phyloP scores from a whole-genome alignment of 2,113 vertebrate genomes.

The Castor canadensis region DNA sequence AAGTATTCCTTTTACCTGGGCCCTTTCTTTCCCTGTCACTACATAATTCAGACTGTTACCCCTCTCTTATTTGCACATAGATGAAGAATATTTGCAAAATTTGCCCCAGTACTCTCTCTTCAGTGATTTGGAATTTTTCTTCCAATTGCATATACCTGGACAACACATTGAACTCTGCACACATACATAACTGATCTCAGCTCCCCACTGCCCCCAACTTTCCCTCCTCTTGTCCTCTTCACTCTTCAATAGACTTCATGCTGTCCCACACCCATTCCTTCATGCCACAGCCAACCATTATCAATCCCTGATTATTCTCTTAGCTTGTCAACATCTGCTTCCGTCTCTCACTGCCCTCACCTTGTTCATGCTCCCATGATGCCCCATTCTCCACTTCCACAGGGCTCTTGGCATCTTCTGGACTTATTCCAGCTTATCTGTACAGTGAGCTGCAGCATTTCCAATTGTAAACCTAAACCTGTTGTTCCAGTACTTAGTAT shows the following conservation, averaged over 20 bases:
- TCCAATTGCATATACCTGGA: background rate
- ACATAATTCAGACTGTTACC: background rate
- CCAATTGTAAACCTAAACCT: background rate
- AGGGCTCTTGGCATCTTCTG: background rate
- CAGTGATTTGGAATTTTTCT: background rate
- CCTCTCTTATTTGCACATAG: background rate
- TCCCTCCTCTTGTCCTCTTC: background rate
- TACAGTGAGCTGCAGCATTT: background rate
- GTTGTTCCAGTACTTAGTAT: background rate
- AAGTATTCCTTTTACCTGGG: background rate
- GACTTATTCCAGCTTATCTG: background rate
- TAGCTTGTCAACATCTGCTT: background rate
- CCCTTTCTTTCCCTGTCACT: background rate
- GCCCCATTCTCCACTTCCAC: background rate
- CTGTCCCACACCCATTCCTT: fast-evolving
- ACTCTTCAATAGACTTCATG: too few species aligned
- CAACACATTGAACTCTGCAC: background rate
- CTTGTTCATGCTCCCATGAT: background rate
- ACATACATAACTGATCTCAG: fast-evolving
- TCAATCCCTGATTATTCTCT: background rate
- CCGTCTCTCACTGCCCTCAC: fast-evolving
- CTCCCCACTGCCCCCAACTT: fast-evolving
- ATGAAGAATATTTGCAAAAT: background rate
- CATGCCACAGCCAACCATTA: background rate
- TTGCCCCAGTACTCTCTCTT: background rate